Evolutionary conservation across 2,113 vertebrate genomes (phyloP).

Genomic region (Pollimyrus isidori): DNA sequence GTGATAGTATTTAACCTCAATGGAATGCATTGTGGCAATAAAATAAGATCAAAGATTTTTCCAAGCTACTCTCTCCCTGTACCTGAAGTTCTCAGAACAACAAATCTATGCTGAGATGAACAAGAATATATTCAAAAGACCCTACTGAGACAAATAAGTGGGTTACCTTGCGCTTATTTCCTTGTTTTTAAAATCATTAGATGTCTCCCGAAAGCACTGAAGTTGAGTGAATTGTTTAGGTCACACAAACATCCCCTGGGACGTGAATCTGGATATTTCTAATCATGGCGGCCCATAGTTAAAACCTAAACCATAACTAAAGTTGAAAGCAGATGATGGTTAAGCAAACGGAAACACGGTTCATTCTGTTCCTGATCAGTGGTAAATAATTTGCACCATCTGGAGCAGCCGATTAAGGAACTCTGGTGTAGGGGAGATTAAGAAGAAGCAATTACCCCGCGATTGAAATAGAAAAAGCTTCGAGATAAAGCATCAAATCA

Average conservation of each 20-base stretch:
- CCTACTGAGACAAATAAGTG: neutral
- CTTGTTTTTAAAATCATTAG: neutral
- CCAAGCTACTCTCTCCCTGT: neutral
- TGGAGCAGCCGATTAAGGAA: constrained; percentile 14
- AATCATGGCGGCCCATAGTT: neutral
- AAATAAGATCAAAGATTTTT: neutral
- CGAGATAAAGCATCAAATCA: constrained; percentile 17
- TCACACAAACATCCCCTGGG: neutral
- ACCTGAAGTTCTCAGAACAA: neutral
- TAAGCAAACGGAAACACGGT: neutral
- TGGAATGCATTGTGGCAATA: neutral
- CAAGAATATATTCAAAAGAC: neutral
- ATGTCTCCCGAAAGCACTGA: neutral
- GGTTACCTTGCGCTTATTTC: neutral
- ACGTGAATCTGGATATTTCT: neutral
- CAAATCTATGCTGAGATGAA: neutral
- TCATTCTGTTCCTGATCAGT: constrained; percentile 11
- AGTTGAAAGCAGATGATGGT: neutral
- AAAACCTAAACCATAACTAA: neutral
- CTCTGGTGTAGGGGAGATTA: neutral
- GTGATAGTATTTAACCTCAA: neutral
- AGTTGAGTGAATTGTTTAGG: neutral
- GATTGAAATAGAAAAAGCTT: constrained; percentile 1
- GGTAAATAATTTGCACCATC: constrained; percentile 14
- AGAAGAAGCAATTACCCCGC: constrained; percentile 12